phyloP scores from a whole-genome alignment of 2,113 vertebrate genomes.

The human region DNA sequence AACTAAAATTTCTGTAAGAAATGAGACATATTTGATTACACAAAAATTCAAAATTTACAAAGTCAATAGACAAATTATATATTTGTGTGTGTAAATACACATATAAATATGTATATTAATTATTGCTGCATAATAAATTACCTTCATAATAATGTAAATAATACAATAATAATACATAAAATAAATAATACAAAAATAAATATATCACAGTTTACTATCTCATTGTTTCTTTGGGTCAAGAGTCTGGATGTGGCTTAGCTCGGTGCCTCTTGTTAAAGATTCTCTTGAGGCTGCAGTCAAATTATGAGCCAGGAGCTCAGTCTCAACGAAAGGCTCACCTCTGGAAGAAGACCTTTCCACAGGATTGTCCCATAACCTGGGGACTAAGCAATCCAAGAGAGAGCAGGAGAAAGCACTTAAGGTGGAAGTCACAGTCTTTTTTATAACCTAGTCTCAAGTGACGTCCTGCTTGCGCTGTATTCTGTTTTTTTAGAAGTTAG shows the following conservation, averaged over 20 bases:
- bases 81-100: not conserved
- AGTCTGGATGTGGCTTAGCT: not conserved
- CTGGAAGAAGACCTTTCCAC: not conserved
- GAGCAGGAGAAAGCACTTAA: not conserved
- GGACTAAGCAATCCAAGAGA: not conserved
- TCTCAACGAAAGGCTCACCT: not conserved
- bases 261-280: not conserved
- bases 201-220: not conserved
- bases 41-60: not conserved
- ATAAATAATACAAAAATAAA: not conserved
- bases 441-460: not conserved
- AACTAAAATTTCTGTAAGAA: slow-evolving; percentile 33
- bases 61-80: not conserved
- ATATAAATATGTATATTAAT: not conserved
- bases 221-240: not conserved
- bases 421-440: not conserved
- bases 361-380: not conserved
- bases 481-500: not conserved
- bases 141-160: not conserved
- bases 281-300: not conserved
- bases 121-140: not conserved
- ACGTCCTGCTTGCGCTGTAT: not conserved
- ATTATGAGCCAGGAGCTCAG: not conserved
- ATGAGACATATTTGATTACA: not conserved
- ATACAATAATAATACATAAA: not conserved